phyloP scores from a whole-genome alignment of 2,797 vertebrate genomes.

The Synanceia verrucosa region DNA sequence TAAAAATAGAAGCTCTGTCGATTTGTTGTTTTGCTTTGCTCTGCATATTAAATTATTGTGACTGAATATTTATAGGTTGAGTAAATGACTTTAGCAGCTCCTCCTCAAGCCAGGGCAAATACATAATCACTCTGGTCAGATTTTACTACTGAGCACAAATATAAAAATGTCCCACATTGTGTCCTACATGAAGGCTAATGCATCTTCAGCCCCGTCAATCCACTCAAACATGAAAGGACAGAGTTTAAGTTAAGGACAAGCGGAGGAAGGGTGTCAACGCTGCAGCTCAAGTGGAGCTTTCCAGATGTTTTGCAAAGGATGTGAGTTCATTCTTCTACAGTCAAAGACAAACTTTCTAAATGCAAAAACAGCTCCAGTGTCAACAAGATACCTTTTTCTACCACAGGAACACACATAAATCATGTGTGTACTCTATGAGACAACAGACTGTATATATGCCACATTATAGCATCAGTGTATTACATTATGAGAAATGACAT shows the following conservation, averaged over 20 bases:
- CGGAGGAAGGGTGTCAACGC: constrained; percentile 78
- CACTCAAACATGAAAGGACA: constrained; percentile 35
- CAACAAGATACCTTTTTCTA: constrained; percentile 58
- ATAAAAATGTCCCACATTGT: background rate
- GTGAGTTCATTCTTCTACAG: constrained; percentile 74
- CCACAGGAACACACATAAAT: constrained; percentile 4
- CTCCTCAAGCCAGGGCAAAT: background rate
- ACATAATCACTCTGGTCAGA: background rate
- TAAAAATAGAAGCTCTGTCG: no score
- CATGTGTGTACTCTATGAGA: no score
- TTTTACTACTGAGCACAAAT: background rate
- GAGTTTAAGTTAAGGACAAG: constrained; percentile 49
- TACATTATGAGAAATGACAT: background rate
- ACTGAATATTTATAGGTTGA: background rate
- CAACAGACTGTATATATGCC: no score
- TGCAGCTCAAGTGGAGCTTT: constrained; percentile 73
- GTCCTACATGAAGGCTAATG: background rate
- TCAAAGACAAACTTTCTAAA: constrained; percentile 55
- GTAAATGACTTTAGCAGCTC: background rate
- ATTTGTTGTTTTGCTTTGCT: background rate
- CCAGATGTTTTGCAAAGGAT: constrained; percentile 84
- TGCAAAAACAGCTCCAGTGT: constrained; percentile 56
- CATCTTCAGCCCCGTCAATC: background rate
- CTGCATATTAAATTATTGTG: constrained; percentile 25
- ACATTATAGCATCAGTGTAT: background rate